Conservation (phyloP, 1,140 invertebrate species). For the Vanessa atalanta region DNA sequence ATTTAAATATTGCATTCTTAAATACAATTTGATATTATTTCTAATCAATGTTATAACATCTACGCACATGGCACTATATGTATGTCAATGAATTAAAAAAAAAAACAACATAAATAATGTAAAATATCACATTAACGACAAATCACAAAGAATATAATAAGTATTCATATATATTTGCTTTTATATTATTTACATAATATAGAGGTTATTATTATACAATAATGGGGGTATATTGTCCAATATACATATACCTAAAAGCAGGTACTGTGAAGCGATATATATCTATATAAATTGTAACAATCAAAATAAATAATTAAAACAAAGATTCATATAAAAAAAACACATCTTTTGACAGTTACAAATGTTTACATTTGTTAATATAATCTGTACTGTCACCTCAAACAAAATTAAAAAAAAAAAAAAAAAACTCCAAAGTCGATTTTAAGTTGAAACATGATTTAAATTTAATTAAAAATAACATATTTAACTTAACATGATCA, state of each 20-base stretch:
- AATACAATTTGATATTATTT: background rate
- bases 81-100: constrained; percentile 18
- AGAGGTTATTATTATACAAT: constrained; percentile 44
- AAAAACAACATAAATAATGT: background rate
- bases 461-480: background rate
- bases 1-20: too few species aligned
- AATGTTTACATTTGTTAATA: background rate
- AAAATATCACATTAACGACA: constrained; percentile 22
- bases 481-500: constrained; percentile 6
- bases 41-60: constrained; percentile 1
- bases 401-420: background rate
- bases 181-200: constrained; percentile 38
- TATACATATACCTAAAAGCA: constrained; percentile 58
- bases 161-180: constrained; percentile 47
- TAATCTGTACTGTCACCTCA: background rate
- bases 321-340: too few species aligned
- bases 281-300: background rate
- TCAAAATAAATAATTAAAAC: background rate
- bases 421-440: background rate
- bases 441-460: background rate
- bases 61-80: constrained; percentile 26
- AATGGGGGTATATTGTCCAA: constrained; percentile 61
- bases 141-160: constrained; percentile 27
- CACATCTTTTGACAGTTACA: background rate
- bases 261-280: constrained; percentile 46